Percentiles rank a stretch among this genome's conserved stretches.
Evolutionary conservation across 2,113 vertebrate genomes (phyloP).

Genomic region (Gasterosteus aculeatus): DNA sequence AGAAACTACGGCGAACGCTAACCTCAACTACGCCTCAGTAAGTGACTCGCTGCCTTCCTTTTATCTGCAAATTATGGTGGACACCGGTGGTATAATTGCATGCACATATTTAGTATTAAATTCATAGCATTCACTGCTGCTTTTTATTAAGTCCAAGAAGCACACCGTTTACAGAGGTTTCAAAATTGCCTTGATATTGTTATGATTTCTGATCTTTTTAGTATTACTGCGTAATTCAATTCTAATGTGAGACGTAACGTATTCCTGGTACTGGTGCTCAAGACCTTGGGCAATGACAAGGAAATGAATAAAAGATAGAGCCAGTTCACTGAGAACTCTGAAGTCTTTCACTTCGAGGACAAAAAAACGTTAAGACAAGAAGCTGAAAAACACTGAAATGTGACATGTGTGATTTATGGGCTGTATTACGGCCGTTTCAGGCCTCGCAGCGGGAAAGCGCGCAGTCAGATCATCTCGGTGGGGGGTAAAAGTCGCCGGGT

Average conservation of each 20-base stretch:
- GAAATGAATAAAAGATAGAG: neutral
- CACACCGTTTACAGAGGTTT: neutral
- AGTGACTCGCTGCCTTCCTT: conserved; percentile 4
- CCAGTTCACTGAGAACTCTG: conserved; percentile 18
- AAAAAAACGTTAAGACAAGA: conserved; percentile 43
- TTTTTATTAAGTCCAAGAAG: neutral
- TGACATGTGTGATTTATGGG: conserved; percentile 71
- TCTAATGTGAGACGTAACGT: neutral
- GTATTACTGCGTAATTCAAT: neutral
- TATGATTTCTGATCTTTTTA: neutral
- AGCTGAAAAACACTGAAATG: conserved; percentile 60
- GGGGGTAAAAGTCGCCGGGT: conserved; percentile 45
- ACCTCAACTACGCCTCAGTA: neutral
- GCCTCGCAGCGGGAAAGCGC: conserved; percentile 38
- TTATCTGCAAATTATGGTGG: conserved; percentile 21
- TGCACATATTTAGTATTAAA: conserved; percentile 22
- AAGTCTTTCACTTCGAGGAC: conserved; percentile 34
- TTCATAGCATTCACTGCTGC: neutral
- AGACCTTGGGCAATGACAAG: conserved; percentile 16
- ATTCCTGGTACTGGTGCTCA: conserved; percentile 17
- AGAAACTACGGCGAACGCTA: neutral
- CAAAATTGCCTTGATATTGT: neutral
- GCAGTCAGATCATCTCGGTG: conserved; percentile 62
- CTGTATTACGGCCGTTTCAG: conserved; percentile 62
- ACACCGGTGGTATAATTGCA: conserved; percentile 30